phyloP scores from a whole-genome alignment of 2,888 invertebrate genomes.

The Gastracanthus pulcherrimus region DNA sequence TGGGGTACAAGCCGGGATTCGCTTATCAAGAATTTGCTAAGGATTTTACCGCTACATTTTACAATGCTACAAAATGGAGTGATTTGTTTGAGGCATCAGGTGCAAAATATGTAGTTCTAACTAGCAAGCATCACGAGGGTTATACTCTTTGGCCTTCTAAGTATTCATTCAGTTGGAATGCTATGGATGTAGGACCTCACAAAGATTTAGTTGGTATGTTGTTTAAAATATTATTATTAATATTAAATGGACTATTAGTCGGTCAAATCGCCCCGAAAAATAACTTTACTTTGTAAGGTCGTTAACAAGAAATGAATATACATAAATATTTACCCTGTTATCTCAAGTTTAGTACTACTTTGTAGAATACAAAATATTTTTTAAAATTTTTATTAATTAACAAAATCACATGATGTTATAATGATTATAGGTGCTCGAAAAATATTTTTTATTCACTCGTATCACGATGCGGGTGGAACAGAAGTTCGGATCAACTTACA shows the following conservation, averaged over 20 bases:
- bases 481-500: too few relatives aligned
- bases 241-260: too few relatives aligned
- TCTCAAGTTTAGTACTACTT: too few relatives aligned
- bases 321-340: too few relatives aligned
- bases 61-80: conserved; percentile 90
- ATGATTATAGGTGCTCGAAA: too few relatives aligned
- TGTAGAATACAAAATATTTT: too few relatives aligned
- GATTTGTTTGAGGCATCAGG: conserved; percentile 89
- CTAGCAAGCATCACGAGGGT: conserved; percentile 84
- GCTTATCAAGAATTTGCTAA: conserved; percentile 95
- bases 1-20: conserved; percentile 90
- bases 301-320: too few relatives aligned
- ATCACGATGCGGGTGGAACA: too few relatives aligned
- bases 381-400: too few relatives aligned
- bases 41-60: conserved; percentile 94
- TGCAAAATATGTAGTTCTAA: conserved; percentile 86
- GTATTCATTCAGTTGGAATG: conserved; percentile 84
- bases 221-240: not conserved
- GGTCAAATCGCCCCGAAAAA: too few relatives aligned
- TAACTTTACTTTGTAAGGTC: too few relatives aligned
- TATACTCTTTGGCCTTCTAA: conserved; percentile 82
- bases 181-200: conserved; percentile 81
- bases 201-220: conserved; percentile 84
- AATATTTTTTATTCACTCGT: too few relatives aligned
- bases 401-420: not conserved